phyloP scores from a whole-genome alignment of 2,113 vertebrate genomes.

The Xenopus laevis region DNA sequence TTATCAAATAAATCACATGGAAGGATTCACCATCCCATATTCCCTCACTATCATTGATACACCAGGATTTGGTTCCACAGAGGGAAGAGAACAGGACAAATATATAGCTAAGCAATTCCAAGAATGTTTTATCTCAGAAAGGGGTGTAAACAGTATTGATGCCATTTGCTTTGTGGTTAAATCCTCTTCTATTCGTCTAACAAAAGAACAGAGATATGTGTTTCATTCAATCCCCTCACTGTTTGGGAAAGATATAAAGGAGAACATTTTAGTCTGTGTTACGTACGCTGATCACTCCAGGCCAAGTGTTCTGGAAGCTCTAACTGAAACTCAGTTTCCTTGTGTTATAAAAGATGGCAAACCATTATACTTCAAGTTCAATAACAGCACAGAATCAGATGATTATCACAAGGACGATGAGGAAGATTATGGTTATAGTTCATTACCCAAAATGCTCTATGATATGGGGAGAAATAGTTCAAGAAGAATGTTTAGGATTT shows the following conservation, averaged over 20 bases:
- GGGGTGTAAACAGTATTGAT: constrained; percentile 43
- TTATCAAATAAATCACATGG: constrained; percentile 51
- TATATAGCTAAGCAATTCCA: constrained; percentile 26
- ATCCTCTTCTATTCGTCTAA: constrained; percentile 34
- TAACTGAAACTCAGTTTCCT: constrained; percentile 38
- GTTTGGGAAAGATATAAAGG: constrained; percentile 54
- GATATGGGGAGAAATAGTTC: constrained; percentile 5
- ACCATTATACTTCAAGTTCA: constrained; percentile 48
- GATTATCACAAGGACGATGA: not conserved
- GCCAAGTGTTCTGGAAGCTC: constrained; percentile 49
- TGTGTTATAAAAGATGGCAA: constrained; percentile 38
- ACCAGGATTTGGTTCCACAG: constrained; percentile 56
- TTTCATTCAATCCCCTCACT: constrained; percentile 46
- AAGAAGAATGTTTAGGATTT: constrained; percentile 7
- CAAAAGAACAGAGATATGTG: constrained; percentile 29
- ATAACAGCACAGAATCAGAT: constrained; percentile 50
- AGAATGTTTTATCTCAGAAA: not conserved
- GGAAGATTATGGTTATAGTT: too few relatives aligned
- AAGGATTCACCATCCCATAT: constrained; percentile 43
- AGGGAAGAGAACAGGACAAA: constrained; percentile 46
- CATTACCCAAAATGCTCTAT: constrained; percentile 46
- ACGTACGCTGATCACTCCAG: constrained; percentile 52
- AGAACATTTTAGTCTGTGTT: constrained; percentile 53
- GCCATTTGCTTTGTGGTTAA: constrained; percentile 51
- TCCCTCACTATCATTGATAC: constrained; percentile 60